Conservation (phyloP, 2,797 vertebrate species). For the Decapterus maruadsi region DNA sequence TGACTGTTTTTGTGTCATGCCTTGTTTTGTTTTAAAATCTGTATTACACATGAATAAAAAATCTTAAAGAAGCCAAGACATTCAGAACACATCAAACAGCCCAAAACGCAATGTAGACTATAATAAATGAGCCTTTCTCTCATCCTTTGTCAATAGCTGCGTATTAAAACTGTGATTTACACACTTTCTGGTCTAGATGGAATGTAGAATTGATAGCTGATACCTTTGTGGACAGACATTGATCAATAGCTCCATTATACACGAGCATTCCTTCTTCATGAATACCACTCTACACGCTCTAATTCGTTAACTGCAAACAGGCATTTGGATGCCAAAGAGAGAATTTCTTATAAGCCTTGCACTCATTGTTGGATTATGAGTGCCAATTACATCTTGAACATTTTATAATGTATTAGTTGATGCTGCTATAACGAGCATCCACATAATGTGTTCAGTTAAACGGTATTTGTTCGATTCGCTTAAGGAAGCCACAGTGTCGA, state of each 20-base stretch:
- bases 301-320: constrained; percentile 32
- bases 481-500: constrained; percentile 14
- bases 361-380: constrained; percentile 19
- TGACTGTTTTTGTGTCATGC: not conserved
- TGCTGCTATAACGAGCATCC: not conserved
- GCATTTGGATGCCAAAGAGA: constrained; percentile 27
- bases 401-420: constrained; percentile 17
- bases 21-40: not conserved
- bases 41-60: not conserved
- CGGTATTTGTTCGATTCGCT: constrained; percentile 10
- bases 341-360: constrained; percentile 13
- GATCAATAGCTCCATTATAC: constrained; percentile 48
- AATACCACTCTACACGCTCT: constrained; percentile 2
- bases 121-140: constrained; percentile 17
- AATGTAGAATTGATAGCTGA: constrained; percentile 47
- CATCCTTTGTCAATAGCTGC: constrained; percentile 18
- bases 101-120: constrained; percentile 2
- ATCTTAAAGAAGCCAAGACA: constrained; percentile 5
- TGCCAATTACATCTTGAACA: not conserved
- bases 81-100: constrained; percentile 18
- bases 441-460: not conserved
- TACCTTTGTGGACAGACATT: constrained; percentile 37
- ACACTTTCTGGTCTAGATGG: constrained; percentile 15
- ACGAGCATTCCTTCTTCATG: constrained; percentile 29
- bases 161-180: constrained; percentile 47